Conservation (phyloP, 2,888 invertebrate species). For the Allophyes oxyacanthae region DNA sequence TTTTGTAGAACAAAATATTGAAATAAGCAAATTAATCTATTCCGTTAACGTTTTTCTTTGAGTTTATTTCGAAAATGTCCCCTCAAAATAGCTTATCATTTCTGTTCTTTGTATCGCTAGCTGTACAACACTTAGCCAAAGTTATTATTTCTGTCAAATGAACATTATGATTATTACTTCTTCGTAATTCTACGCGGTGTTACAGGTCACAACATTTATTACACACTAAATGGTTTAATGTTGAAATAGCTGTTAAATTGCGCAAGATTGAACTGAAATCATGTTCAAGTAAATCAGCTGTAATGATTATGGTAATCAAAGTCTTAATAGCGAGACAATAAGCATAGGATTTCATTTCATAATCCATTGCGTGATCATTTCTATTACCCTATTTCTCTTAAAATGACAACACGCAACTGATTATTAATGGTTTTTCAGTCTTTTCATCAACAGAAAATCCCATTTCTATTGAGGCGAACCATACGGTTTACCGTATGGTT, state of each 20-base stretch:
- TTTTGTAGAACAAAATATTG: too few relatives aligned
- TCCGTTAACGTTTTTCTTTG: too few relatives aligned
- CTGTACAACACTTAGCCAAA: slow-evolving; percentile 13
- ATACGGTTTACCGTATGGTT: too few relatives aligned
- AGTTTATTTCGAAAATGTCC: neutral
- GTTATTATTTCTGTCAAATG: slow-evolving; percentile 31
- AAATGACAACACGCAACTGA: too few relatives aligned
- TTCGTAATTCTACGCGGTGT: slow-evolving; percentile 41
- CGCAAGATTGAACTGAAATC: slow-evolving; percentile 29
- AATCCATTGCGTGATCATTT: slow-evolving; percentile 18
- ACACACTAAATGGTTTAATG: slow-evolving; percentile 33
- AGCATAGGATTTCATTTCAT: slow-evolving; percentile 41
- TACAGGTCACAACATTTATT: slow-evolving; percentile 43
- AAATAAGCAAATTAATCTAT: too few relatives aligned
- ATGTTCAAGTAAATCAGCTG: slow-evolving; percentile 42
- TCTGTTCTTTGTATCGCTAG: too few relatives aligned
- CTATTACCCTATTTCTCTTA: slow-evolving; percentile 4
- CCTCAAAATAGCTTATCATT: neutral
- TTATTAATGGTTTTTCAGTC: too few relatives aligned
- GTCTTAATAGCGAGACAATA: slow-evolving; percentile 34
- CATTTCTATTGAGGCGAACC: too few relatives aligned
- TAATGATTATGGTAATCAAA: slow-evolving; percentile 46
- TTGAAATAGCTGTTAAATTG: slow-evolving; percentile 41
- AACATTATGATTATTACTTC: slow-evolving; percentile 45
- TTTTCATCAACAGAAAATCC: too few relatives aligned